These are phyloP conservation scores for Mormyrus proboscirostris DNA, from an alignment of 2,797 vertebrate species.

Conservation along the genomic window DNA sequence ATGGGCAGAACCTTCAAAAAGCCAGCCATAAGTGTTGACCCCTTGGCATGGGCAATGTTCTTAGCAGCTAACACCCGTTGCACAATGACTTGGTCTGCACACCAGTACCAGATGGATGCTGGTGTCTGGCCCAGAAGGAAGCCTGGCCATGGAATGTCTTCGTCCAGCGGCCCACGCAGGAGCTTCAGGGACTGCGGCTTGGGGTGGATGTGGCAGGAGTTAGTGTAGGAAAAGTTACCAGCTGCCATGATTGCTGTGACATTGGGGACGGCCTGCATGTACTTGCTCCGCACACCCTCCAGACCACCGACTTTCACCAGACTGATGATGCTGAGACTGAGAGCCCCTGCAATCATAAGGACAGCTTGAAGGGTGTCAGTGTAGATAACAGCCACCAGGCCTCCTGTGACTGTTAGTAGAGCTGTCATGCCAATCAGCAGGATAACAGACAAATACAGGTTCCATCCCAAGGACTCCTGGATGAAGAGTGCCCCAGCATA, in stretches of 20 bases:
- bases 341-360: slow-evolving; percentile 90
- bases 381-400: slow-evolving; percentile 93
- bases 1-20: slow-evolving; percentile 91
- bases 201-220: slow-evolving; percentile 79
- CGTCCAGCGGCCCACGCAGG: slow-evolving; percentile 81
- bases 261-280: slow-evolving; percentile 90
- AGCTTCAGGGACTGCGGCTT: slow-evolving; percentile 82
- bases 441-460: slow-evolving; percentile 88
- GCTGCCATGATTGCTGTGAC: slow-evolving; percentile 75
- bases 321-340: slow-evolving; percentile 85
- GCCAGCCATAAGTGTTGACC: slow-evolving; percentile 94
- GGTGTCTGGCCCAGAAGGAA: slow-evolving; percentile 94
- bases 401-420: slow-evolving; percentile 87
- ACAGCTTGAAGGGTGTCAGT: slow-evolving; percentile 93
- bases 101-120: slow-evolving; percentile 99
- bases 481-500: slow-evolving; percentile 97
- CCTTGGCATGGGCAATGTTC: slow-evolving; percentile 89
- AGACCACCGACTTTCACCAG: slow-evolving; percentile 85
- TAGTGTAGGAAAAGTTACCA: slow-evolving; percentile 76
- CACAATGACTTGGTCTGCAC: slow-evolving; percentile 96
- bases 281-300: slow-evolving; percentile 84
- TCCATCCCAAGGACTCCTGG: slow-evolving; percentile 96
- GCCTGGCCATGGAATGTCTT: slow-evolving; percentile 95
- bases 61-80: slow-evolving; percentile 94
- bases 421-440: slow-evolving; percentile 93